phyloP scores from a whole-genome alignment of 2,113 vertebrate genomes.

The Dipodomys spectabilis region DNA sequence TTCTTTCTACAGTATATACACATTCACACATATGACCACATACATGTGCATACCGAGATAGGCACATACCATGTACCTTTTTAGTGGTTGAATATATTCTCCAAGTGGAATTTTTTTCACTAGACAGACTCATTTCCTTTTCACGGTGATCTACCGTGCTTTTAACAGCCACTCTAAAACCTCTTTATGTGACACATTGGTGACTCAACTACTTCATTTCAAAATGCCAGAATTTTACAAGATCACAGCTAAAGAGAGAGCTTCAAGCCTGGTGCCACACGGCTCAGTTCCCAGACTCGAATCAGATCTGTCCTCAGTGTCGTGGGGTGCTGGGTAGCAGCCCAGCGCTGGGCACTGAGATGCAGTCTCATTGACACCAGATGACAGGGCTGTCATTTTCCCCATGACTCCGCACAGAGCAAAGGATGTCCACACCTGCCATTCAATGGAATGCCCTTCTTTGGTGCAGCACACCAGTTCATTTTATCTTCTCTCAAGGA shows the following conservation, averaged over 20 bases:
- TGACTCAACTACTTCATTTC: constrained; percentile 41
- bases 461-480: not conserved
- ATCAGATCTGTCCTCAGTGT: not conserved
- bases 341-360: not conserved
- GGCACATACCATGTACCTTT: not conserved
- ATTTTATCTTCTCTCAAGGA: constrained; percentile 21
- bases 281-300: not conserved
- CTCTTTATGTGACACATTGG: not conserved
- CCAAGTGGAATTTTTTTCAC: not conserved
- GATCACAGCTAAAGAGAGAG: constrained; percentile 51
- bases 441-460: not conserved
- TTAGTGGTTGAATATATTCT: not conserved
- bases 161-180: constrained; percentile 52
- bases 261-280: not conserved
- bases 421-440: constrained; percentile 41
- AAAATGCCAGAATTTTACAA: constrained; percentile 29
- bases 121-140: constrained; percentile 39
- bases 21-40: not conserved
- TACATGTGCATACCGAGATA: not conserved
- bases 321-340: not conserved
- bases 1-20: not conserved
- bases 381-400: not conserved
- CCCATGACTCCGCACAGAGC: not conserved
- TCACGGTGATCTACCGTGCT: not conserved
- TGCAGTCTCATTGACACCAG: not conserved